Conservation (phyloP, 2,888 invertebrate species). For the Buathra laborator region DNA sequence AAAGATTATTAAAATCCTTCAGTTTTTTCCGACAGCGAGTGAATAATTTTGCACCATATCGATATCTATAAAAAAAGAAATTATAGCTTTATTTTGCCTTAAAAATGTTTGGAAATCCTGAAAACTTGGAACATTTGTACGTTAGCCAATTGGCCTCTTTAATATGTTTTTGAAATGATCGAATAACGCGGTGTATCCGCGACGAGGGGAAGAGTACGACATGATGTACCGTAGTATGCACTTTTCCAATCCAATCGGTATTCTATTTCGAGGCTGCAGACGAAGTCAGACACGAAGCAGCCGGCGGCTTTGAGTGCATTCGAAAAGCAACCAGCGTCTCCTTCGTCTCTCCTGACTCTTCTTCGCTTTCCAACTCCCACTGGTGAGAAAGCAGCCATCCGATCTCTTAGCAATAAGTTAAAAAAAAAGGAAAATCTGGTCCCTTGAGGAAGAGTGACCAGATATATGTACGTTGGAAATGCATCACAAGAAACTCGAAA, state of each 20-base stretch:
- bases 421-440: conserved; percentile 19
- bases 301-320: conserved; percentile 67
- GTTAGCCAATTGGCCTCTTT: neutral
- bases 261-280: conserved; percentile 68
- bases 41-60: no score
- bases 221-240: conserved; percentile 59
- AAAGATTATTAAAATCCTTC: no score
- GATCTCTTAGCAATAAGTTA: conserved; percentile 45
- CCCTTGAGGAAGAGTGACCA: conserved; percentile 28
- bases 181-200: conserved; percentile 23
- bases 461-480: conserved; percentile 41
- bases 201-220: conserved; percentile 19
- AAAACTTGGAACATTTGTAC: no score
- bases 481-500: conserved; percentile 32
- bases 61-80: no score
- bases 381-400: conserved; percentile 61
- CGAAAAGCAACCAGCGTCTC: conserved; percentile 53
- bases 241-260: conserved; percentile 69
- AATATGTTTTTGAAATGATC: conserved; percentile 32
- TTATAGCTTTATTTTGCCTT: no score
- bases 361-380: conserved; percentile 28
- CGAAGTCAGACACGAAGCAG: conserved; percentile 68
- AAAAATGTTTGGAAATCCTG: no score
- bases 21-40: no score
- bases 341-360: conserved; percentile 19